Conservation (phyloP, 2,797 vertebrate species). For the Rousettus madagascariensis region DNA sequence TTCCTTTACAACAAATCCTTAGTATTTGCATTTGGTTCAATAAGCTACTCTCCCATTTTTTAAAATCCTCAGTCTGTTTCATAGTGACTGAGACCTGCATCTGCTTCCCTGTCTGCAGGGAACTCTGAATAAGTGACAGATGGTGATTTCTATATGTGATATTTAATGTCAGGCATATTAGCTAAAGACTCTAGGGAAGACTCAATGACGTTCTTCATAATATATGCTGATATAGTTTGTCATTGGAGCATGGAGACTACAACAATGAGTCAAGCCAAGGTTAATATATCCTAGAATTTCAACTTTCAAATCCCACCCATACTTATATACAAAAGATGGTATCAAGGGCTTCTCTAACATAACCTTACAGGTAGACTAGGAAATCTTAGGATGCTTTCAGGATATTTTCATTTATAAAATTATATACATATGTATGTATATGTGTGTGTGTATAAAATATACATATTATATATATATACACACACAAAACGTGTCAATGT, state of each 20-base stretch:
- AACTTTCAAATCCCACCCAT: background rate
- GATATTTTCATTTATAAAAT: background rate
- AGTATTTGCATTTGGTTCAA: background rate
- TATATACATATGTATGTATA: no score
- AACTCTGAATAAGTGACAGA: background rate
- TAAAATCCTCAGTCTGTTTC: background rate
- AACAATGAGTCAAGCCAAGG: background rate
- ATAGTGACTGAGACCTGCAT: background rate
- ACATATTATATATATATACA: no score
- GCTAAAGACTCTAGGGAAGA: background rate
- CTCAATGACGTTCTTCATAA: background rate
- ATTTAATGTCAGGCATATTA: background rate
- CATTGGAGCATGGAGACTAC: background rate
- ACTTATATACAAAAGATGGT: background rate
- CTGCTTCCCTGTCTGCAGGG: background rate
- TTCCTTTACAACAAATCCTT: background rate
- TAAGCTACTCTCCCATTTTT: background rate
- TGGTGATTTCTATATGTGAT: slow-evolving; percentile 13
- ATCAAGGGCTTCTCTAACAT: background rate
- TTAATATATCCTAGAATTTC: background rate
- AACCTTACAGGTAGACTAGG: background rate
- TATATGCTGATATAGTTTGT: background rate
- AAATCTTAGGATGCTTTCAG: background rate
- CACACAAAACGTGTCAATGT: no score
- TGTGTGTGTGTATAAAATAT: no score